These are phyloP conservation scores for Cynocephalus volans DNA, from an alignment of 2,113 vertebrate species.

Conservation along the genomic window DNA sequence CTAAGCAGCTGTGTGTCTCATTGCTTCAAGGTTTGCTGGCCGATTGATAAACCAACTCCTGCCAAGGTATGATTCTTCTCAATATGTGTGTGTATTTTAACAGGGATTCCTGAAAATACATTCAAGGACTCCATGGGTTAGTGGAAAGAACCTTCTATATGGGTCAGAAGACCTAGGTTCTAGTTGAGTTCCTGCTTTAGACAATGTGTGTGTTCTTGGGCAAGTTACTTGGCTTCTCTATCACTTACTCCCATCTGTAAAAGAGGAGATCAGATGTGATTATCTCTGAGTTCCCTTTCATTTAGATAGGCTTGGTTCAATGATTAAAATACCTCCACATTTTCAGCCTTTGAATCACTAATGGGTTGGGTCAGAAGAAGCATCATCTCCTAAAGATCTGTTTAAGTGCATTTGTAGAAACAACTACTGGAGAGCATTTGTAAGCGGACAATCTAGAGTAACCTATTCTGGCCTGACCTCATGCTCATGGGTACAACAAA, in stretches of 20 bases:
- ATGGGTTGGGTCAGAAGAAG: neutral
- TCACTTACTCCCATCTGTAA: neutral
- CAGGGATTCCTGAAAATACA: neutral
- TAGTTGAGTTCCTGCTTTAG: conserved; percentile 18
- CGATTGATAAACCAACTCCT: neutral
- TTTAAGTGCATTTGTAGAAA: neutral
- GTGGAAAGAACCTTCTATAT: neutral
- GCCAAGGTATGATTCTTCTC: neutral
- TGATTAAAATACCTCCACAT: neutral
- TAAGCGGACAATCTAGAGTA: neutral
- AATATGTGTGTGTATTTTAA: conserved; percentile 21
- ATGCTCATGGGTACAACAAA: neutral
- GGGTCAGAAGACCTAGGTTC: neutral
- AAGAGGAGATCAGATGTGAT: neutral
- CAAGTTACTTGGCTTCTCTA: neutral
- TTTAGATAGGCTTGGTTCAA: neutral
- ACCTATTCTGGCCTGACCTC: neutral
- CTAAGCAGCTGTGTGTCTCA: neutral
- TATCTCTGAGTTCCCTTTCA: neutral
- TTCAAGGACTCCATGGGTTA: neutral
- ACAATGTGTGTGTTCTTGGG: neutral
- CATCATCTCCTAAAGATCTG: neutral
- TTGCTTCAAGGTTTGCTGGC: neutral
- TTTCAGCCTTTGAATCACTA: neutral
- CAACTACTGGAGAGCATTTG: neutral